Evolutionary conservation across 1,140 invertebrate species (phyloP).

Genomic region (Orius insidiosus): DNA sequence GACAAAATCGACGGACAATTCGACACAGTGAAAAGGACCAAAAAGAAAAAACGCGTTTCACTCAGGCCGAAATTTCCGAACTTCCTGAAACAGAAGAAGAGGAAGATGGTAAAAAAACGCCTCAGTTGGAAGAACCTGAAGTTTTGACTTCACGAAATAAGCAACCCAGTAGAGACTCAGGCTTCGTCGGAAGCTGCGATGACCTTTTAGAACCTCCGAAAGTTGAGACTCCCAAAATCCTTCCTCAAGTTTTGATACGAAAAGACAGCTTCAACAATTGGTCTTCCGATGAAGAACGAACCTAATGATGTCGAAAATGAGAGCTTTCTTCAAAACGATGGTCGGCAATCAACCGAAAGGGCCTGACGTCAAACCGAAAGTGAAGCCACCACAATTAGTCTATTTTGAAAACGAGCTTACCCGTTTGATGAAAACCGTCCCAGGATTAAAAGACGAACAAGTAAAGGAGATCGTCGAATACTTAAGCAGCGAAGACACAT

Average conservation of each 20-base stretch:
- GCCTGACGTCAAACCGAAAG: constrained; percentile 13
- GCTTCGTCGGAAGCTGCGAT: constrained; percentile 74
- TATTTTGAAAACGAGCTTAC: constrained; percentile 80
- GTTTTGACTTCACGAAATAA: constrained; percentile 30
- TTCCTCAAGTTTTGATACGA: constrained; percentile 35
- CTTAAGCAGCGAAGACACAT: constrained; percentile 76
- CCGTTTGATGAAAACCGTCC: constrained; percentile 78
- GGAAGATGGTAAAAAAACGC: constrained; percentile 33
- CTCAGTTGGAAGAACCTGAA: constrained; percentile 31
- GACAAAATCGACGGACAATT: constrained; percentile 54
- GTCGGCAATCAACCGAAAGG: constrained; percentile 33
- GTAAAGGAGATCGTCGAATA: constrained; percentile 82
- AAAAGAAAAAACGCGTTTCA: constrained; percentile 36
- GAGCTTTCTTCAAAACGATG: too few species aligned
- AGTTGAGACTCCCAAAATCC: constrained; percentile 5
- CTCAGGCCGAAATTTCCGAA: constrained; percentile 24
- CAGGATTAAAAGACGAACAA: constrained; percentile 74
- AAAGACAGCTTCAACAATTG: constrained; percentile 86
- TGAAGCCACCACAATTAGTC: constrained; percentile 62
- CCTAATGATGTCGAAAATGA: constrained; percentile 87
- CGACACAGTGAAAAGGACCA: constrained; percentile 69
- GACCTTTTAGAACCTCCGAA: constrained; percentile 38
- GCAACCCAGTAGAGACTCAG: constrained; percentile 68
- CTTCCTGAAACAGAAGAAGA: constrained; percentile 30
- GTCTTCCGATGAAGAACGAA: constrained; percentile 88